phyloP scores from a whole-genome alignment of 2,888 invertebrate species.

The Seira musarum region DNA sequence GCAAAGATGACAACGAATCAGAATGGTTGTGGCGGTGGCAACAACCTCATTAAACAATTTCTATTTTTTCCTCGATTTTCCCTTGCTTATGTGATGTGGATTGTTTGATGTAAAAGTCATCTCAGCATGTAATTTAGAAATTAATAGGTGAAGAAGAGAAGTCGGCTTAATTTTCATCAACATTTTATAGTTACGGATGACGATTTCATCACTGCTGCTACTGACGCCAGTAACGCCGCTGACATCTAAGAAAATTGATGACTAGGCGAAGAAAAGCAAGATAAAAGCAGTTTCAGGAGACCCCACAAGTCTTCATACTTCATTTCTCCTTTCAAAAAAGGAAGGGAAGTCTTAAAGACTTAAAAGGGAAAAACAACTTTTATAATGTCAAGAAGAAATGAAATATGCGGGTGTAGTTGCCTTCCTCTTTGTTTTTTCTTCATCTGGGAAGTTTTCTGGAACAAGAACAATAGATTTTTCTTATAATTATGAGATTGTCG shows the following conservation, averaged over 20 bases:
- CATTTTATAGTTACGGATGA: no score
- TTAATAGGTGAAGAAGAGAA: neutral
- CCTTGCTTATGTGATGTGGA: neutral
- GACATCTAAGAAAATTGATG: constrained; percentile 63
- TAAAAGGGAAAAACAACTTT: constrained; percentile 4
- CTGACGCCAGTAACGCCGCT: neutral
- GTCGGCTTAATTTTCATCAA: no score
- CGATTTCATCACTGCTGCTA: no score
- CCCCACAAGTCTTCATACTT: neutral
- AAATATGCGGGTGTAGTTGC: neutral
- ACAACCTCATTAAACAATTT: neutral
- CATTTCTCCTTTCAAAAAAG: constrained; percentile 1
- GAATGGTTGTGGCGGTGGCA: neutral
- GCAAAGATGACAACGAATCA: no score
- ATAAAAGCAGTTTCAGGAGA: constrained; percentile 1
- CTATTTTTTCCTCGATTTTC: neutral
- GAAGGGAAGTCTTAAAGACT: neutral
- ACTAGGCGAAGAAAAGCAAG: constrained; percentile 28
- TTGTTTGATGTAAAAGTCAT: neutral
- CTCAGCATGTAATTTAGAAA: neutral
- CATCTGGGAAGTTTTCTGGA: neutral
- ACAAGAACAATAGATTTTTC: neutral
- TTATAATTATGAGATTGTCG: constrained; percentile 68
- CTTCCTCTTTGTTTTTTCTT: neutral
- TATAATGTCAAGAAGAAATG: constrained; percentile 16